phyloP scores from a whole-genome alignment of 2,888 invertebrate species.

The Ornithoptera alexandrae region DNA sequence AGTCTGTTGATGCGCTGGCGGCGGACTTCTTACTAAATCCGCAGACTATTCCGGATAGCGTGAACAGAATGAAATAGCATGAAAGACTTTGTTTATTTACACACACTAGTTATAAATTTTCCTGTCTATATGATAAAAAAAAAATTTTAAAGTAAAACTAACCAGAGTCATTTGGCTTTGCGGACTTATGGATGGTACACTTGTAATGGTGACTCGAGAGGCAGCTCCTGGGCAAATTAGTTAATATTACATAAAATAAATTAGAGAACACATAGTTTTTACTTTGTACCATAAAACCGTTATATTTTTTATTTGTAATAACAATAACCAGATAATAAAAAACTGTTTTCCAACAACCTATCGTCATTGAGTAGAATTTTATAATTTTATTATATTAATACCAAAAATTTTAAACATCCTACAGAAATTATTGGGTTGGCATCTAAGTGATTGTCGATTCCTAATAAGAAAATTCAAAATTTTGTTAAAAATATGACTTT shows the following conservation, averaged over 20 bases:
- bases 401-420: too few relatives aligned
- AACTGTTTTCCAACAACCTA: too few relatives aligned
- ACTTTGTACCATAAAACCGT: not conserved
- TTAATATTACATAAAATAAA: not conserved
- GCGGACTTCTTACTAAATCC: conserved; percentile 86
- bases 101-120: not conserved
- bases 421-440: too few relatives aligned
- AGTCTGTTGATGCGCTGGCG: conserved; percentile 91
- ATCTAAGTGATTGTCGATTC: too few relatives aligned
- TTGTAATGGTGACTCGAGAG: conserved; percentile 74
- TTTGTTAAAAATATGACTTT: too few relatives aligned
- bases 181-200: conserved; percentile 81
- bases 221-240: conserved; percentile 44
- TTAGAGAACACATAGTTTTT: not conserved
- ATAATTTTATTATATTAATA: too few relatives aligned
- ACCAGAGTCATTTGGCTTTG: conserved; percentile 84
- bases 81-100: conserved; percentile 11
- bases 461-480: too few relatives aligned
- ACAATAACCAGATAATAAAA: too few relatives aligned
- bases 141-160: conserved; percentile 57
- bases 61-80: conserved; percentile 52
- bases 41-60: conserved; percentile 81
- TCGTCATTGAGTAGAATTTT: too few relatives aligned
- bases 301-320: too few relatives aligned
- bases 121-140: not conserved